Evolutionary conservation across 2,113 vertebrate genomes (phyloP), one percentile per base, ranked within the genome.

Genomic region (Chascanopsetta lugubris): DNA sequence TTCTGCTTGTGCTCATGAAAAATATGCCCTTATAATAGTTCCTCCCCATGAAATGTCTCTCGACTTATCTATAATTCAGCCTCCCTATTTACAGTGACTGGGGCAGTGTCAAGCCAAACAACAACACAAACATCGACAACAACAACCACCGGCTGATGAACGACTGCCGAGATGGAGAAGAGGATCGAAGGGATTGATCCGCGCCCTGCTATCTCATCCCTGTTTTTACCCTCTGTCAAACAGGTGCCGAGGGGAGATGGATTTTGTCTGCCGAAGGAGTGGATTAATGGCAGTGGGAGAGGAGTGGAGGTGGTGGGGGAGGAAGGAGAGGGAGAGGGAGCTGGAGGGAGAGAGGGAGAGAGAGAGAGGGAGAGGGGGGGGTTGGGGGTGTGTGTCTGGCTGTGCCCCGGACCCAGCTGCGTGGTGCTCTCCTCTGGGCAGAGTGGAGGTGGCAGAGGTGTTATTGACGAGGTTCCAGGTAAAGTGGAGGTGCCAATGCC

Each of bases 201-300:
- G 25, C 61, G 40, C 61, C 83, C 69, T 66, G 77, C 85, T 90
- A 90, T 90, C 89, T 92, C 88, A 88, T 88, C 80, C 81, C 85
- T 84, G 86, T 88, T 93, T 92, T 91, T 92, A 90, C 86, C 87
- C 85, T 87, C 90, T 91, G 90, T 93, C 92, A 91, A 87, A 89
- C 83, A 85, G 87, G 79, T 85, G 89, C 89, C 76, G 46, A 79
- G 75, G 88, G 87, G 91, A 90, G 90, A 93, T 87, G 90, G 90
- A 93, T 91, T 90, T 83, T 84, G 85, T 91, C 87, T 84, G 87
- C 83, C 55, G 47, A 79, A 76, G 79, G 77, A 91, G 85, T 92
- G 91, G 91, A 93, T 93, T 91, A 93, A 92, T 91, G 79, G 89
- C 56, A 61, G 72, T 26, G 1, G 29, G n/a, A 51, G 68, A 59